These are phyloP conservation scores for Micronisus gabar DNA, from an alignment of 2,113 vertebrate species.

Conservation along the genomic window DNA sequence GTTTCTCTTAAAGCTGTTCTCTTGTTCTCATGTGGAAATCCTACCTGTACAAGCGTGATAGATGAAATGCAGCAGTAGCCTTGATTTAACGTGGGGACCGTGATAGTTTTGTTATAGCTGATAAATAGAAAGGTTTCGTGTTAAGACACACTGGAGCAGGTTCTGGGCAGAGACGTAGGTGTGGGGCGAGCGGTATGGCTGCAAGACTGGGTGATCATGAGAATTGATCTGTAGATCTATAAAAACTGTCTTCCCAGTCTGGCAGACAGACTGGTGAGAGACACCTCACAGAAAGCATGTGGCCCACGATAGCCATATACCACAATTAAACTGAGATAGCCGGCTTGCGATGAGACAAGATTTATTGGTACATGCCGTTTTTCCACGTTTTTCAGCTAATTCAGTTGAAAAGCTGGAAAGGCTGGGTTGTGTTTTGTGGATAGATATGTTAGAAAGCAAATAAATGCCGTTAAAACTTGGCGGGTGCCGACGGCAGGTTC, in stretches of 20 bases:
- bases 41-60: neutral
- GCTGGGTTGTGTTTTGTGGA: neutral
- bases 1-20: neutral
- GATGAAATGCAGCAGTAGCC: neutral
- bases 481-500: neutral
- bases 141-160: neutral
- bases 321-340: neutral
- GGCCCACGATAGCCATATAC: fast-evolving
- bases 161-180: neutral
- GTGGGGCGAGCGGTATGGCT: neutral
- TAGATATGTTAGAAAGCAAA: neutral
- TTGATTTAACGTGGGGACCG: neutral
- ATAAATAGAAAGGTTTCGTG: neutral
- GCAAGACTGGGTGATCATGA: neutral
- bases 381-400: neutral
- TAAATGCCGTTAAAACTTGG: neutral
- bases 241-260: neutral
- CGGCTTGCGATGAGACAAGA: neutral
- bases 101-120: neutral
- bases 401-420: neutral
- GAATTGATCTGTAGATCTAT: neutral
- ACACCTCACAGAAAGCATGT: fast-evolving
- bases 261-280: neutral
- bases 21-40: neutral
- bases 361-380: fast-evolving